Conservation (phyloP, 2,113 vertebrate genomes). For the Cyanoliseus patagonus region DNA sequence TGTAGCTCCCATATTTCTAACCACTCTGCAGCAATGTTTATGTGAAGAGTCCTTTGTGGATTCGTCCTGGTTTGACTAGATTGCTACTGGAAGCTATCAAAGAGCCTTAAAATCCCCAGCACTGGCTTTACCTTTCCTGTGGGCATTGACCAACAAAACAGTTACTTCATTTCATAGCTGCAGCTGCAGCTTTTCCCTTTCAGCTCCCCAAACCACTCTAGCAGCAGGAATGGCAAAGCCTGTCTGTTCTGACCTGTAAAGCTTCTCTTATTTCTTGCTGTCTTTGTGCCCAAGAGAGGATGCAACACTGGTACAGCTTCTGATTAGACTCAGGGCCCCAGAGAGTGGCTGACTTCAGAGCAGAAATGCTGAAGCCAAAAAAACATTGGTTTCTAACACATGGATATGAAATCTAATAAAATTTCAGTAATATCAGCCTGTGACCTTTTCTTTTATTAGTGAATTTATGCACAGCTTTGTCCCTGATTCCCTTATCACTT, state of each 20-base stretch:
- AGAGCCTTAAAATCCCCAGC: slow-evolving; percentile 27
- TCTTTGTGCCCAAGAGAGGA: slow-evolving; percentile 40
- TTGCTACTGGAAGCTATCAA: slow-evolving; percentile 34
- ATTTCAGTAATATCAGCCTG: slow-evolving; percentile 70
- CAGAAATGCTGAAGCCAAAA: slow-evolving; percentile 55
- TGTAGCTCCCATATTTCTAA: slow-evolving; percentile 18
- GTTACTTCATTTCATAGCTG: slow-evolving; percentile 37
- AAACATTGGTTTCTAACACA: slow-evolving; percentile 73
- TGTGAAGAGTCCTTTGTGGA: slow-evolving; percentile 20
- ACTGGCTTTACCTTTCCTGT: slow-evolving; percentile 43
- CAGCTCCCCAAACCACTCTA: neutral
- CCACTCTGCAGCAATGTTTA: slow-evolving; percentile 22
- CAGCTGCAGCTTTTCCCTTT: slow-evolving; percentile 39
- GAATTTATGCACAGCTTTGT: slow-evolving; percentile 73
- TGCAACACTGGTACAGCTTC: slow-evolving; percentile 2
- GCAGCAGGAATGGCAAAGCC: slow-evolving; percentile 32
- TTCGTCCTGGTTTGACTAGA: slow-evolving; percentile 46
- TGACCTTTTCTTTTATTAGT: slow-evolving; percentile 80
- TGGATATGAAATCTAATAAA: slow-evolving; percentile 74
- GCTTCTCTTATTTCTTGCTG: slow-evolving; percentile 60
- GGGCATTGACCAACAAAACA: slow-evolving; percentile 46
- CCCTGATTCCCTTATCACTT: slow-evolving; percentile 43
- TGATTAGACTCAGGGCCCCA: neutral
- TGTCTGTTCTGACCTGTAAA: slow-evolving; percentile 61
- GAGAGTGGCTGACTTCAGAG: slow-evolving; percentile 41